Evolutionary conservation across 2,797 vertebrate genomes (phyloP), one percentile per base, ranked within the genome.

Genomic region (Bryconaethiops microstoma): DNA sequence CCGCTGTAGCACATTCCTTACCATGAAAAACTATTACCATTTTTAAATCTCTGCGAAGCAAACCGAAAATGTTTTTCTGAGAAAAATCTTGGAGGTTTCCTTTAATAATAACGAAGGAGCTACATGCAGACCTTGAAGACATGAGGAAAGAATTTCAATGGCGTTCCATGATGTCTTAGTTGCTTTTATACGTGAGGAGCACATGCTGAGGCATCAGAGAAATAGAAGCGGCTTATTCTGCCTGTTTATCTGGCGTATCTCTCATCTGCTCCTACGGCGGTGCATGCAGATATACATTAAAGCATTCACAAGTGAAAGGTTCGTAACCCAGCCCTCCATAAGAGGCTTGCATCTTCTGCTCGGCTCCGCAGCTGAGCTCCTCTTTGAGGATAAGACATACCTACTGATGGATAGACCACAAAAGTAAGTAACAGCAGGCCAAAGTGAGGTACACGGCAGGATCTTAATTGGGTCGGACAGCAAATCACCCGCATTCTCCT

Each of bases 391-490:
- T 62, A 0, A 60, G 81, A 82, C 70, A 81, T 73, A 83, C 73
- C 84, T 79, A 81, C 52, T 82, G 82, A 83, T 76, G 65, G 54
- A 69, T 63, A 73, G 60, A 84, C 72, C 52, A 23, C 78, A 84
- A 42, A 64, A 74, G 65, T 88, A 91, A 89, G 89, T 91, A 88
- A 71, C 42, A 29, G 70, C 77, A 78, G 72, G 77, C 74, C 78
- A 84, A 79, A 82, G 69, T 74, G 79, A 78, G 75, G 83, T 77
- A 68, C 70, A 45, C 35, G 86, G 84, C 78, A 86, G 87, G 90
- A 93, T 84, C 84, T 84, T 92, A 92, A 94, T 91, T 93, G 89
- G 89, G 87, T 90, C 85, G 87, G 89, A 92, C 91, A 89, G 86
- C 77, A 87, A 88, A 90, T 88, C 85, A 79, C 88, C 86, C 71